Conservation (phyloP, 2,113 vertebrate species). For the Psilopogon haemacephalus region DNA sequence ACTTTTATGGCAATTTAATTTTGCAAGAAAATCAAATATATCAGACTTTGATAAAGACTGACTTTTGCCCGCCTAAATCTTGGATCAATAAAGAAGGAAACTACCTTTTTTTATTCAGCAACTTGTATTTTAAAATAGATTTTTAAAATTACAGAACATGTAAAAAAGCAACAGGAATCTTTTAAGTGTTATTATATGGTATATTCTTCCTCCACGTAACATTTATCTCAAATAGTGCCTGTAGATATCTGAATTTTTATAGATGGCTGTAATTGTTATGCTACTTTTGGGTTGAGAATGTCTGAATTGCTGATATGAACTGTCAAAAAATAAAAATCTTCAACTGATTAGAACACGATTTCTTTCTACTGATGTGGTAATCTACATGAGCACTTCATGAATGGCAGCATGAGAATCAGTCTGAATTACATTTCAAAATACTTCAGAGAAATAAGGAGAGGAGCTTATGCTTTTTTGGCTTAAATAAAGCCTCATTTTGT, state of each 20-base stretch:
- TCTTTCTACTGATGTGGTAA: conserved; percentile 36
- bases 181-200: background rate
- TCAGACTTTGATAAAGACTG: background rate
- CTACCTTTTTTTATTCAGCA: no score
- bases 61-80: background rate
- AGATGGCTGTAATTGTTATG: conserved; percentile 26
- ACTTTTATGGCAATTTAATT: background rate
- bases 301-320: conserved; percentile 43
- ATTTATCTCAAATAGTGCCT: background rate
- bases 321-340: background rate
- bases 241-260: conserved; percentile 8
- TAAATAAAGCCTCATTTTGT: background rate
- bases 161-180: background rate
- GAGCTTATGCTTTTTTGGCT: background rate
- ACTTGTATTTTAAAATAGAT: background rate
- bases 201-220: background rate
- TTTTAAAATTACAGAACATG: background rate
- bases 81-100: background rate
- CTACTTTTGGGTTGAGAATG: background rate
- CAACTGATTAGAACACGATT: conserved; percentile 36
- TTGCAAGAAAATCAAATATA: background rate
- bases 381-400: conserved; percentile 8
- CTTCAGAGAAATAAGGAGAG: background rate
- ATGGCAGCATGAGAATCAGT: conserved; percentile 30
- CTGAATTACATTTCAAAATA: conserved; percentile 34